Evolutionary conservation across 1,140 invertebrate species (phyloP).

Genomic region (Geopemphigus sp.): DNA sequence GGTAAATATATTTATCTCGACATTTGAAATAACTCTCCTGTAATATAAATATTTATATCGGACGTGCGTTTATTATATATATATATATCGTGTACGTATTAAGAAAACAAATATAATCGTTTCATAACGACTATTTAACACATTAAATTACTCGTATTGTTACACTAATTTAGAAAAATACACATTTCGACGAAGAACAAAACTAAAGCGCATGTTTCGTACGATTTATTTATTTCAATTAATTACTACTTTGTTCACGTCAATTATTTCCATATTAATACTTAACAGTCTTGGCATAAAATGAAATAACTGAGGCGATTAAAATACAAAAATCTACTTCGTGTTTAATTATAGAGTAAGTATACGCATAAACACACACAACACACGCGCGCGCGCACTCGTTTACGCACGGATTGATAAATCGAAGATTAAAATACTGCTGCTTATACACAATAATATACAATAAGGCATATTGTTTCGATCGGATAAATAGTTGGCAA

Average conservation of each 20-base stretch:
- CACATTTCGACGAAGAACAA: constrained; percentile 7
- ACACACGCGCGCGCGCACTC: too few relatives aligned
- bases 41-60: not conserved
- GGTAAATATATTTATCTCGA: not conserved
- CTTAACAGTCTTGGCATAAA: constrained; percentile 35
- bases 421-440: not conserved
- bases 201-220: constrained; percentile 12
- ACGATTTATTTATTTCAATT: constrained; percentile 11
- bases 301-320: constrained; percentile 6
- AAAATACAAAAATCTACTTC: constrained; percentile 18
- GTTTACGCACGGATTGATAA: constrained; percentile 49
- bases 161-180: constrained; percentile 37
- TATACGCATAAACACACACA: constrained; percentile 49
- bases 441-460: constrained; percentile 15
- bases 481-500: not conserved
- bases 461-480: not conserved
- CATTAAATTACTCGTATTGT: not conserved
- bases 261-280: constrained; percentile 28
- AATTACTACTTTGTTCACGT: constrained; percentile 13
- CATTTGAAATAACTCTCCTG: not conserved
- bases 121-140: constrained; percentile 16
- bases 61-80: not conserved
- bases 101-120: constrained; percentile 11
- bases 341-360: constrained; percentile 17
- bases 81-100: not conserved